Percentiles rank a stretch among this genome's conserved stretches.
Conservation (phyloP, 1,140 invertebrate species). For the Drosophila nigrodunni region DNA sequence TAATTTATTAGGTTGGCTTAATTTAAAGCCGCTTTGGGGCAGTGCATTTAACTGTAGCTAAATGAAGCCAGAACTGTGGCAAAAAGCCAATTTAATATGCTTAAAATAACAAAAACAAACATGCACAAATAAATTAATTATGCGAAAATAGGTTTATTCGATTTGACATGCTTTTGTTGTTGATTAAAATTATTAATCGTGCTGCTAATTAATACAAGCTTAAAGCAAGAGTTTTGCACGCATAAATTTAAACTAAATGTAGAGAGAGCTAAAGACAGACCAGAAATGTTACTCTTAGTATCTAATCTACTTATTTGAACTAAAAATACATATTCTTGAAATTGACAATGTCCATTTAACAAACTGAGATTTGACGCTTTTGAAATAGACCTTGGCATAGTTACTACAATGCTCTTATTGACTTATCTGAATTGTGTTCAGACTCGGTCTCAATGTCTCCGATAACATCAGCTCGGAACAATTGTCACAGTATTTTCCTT, state of each 20-base stretch:
- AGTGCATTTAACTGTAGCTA: conserved; percentile 34
- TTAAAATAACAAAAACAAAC: not conserved
- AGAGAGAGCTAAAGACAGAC: no score
- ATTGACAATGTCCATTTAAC: not conserved
- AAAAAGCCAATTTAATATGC: not conserved
- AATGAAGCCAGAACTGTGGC: conserved; percentile 19
- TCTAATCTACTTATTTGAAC: no score
- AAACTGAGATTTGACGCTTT: not conserved
- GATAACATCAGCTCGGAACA: conserved; percentile 1
- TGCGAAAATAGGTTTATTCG: conserved; percentile 5
- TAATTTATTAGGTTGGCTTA: conserved; percentile 43
- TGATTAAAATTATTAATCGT: not conserved
- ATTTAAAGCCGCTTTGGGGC: conserved; percentile 26
- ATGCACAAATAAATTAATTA: not conserved
- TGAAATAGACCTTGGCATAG: conserved; percentile 6
- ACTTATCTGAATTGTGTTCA: not conserved
- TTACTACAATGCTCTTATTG: not conserved
- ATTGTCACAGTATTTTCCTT: not conserved
- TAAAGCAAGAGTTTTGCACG: not conserved
- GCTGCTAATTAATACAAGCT: not conserved
- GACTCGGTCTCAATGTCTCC: not conserved
- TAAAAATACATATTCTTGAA: not conserved
- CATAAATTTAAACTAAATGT: no score
- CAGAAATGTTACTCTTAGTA: no score
- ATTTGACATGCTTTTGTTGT: not conserved